Evolutionary conservation across 1,140 invertebrate species (phyloP).

Genomic region (honey bee (Apis mellifera)): DNA sequence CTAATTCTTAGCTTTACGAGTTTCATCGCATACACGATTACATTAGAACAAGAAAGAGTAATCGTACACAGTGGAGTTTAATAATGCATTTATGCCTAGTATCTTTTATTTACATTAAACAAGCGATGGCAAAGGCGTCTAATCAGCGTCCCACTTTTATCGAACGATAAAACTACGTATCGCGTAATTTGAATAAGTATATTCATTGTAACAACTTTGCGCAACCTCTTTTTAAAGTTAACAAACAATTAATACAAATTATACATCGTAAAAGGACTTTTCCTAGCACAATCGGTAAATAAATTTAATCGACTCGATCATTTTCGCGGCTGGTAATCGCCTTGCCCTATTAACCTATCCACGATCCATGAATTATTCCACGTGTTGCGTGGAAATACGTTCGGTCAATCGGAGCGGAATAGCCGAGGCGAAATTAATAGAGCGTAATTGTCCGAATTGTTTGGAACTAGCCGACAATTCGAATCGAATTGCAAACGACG

Average conservation of each 20-base stretch:
- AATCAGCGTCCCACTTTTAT: background rate
- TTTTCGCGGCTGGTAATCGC: background rate
- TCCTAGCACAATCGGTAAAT: background rate
- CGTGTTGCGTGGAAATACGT: conserved; percentile 41
- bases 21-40: no score
- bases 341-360: conserved; percentile 5
- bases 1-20: no score
- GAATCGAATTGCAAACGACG: background rate
- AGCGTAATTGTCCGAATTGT: conserved; percentile 24
- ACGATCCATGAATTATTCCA: conserved; percentile 40
- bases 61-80: background rate
- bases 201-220: no score
- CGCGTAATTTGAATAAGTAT: background rate
- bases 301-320: background rate
- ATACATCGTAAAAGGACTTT: background rate
- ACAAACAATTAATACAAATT: no score
- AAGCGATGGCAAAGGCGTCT: background rate
- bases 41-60: no score
- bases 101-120: background rate
- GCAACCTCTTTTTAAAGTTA: background rate
- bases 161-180: background rate
- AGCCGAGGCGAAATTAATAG: conserved; percentile 34
- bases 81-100: background rate
- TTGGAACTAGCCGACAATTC: background rate
- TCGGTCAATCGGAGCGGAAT: conserved; percentile 4